A percentile compares a stretch with the other conserved stretches of the same genome.
Evolutionary conservation across 2,797 vertebrate genomes (phyloP).

Genomic region (Arctocebus calabarensis): DNA sequence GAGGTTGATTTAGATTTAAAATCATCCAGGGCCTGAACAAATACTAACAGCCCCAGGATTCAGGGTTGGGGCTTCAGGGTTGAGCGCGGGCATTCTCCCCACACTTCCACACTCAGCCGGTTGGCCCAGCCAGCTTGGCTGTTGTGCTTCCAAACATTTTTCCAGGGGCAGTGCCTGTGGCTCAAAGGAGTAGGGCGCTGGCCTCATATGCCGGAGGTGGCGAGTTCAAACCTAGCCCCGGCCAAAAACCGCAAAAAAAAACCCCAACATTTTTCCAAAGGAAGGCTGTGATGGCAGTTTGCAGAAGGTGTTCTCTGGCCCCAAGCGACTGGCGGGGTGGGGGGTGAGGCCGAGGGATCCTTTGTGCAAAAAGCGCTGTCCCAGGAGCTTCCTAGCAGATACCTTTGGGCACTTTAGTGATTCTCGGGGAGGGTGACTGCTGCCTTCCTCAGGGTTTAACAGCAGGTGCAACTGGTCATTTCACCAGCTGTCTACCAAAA

Average conservation of each 20-base stretch:
- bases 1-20: slow-evolving; percentile 44
- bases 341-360: neutral
- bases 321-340: neutral
- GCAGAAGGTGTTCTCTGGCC: neutral
- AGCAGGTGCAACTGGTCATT: neutral
- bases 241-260: too few relatives aligned
- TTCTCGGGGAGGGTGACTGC: neutral
- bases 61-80: neutral
- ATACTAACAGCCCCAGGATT: neutral
- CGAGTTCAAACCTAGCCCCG: too few relatives aligned
- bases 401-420: neutral
- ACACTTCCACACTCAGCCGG: neutral
- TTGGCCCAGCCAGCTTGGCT: neutral
- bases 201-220: too few relatives aligned
- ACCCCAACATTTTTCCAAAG: neutral
- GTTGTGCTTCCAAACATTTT: slow-evolving; percentile 67
- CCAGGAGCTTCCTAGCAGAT: neutral
- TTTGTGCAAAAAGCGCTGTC: neutral
- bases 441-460: neutral
- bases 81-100: fast-evolving
- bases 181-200: too few relatives aligned
- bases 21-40: neutral
- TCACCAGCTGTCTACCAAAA: neutral
- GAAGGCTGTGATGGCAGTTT: neutral
- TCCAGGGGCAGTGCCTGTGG: too few relatives aligned